A percentile compares a stretch with the other conserved stretches of the same genome.
These are phyloP conservation scores for Lasioglossum oenotherae DNA, from an alignment of 2,888 invertebrate species.

Conservation along the genomic window DNA sequence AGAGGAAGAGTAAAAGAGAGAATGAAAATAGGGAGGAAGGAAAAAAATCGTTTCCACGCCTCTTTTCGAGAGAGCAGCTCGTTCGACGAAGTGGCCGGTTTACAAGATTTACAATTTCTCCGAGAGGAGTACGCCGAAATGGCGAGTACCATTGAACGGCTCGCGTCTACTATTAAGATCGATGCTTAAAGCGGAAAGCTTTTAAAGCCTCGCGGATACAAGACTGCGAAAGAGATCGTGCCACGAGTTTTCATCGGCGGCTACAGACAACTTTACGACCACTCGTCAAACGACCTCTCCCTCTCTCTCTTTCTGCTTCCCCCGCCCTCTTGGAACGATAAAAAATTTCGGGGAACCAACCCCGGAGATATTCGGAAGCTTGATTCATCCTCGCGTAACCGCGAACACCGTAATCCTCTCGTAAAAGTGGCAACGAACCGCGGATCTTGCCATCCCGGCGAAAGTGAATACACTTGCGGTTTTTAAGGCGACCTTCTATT, in stretches of 20 bases:
- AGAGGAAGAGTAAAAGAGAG: too few relatives aligned
- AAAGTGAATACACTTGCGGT: not conserved
- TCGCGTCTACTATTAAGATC: conserved; percentile 43
- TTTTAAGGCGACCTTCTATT: not conserved
- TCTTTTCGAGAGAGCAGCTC: not conserved
- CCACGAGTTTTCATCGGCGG: conserved; percentile 35
- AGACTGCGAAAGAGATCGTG: not conserved
- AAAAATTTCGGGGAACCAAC: not conserved
- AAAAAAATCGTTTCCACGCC: not conserved
- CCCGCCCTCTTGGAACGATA: conserved; percentile 13
- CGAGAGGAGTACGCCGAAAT: not conserved
- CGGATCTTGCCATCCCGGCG: not conserved
- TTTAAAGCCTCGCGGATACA: conserved; percentile 38
- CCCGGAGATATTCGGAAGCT: not conserved
- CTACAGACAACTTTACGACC: conserved; percentile 40
- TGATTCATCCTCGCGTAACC: conserved; percentile 5
- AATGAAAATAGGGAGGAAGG: not conserved
- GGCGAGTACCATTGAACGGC: conserved; percentile 36
- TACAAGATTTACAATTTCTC: conserved; percentile 32
- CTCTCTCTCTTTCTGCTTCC: not conserved
- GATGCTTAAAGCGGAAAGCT: conserved; percentile 33
- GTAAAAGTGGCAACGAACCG: not conserved
- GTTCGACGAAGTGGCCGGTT: conserved; percentile 23
- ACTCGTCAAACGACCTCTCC: conserved; percentile 37
- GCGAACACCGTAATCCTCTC: not conserved